Percentiles rank a stretch among this genome's conserved stretches.
These are phyloP conservation scores for Yponomeuta cagnagella DNA, from an alignment of 2,888 invertebrate genomes.

Conservation along the genomic window DNA sequence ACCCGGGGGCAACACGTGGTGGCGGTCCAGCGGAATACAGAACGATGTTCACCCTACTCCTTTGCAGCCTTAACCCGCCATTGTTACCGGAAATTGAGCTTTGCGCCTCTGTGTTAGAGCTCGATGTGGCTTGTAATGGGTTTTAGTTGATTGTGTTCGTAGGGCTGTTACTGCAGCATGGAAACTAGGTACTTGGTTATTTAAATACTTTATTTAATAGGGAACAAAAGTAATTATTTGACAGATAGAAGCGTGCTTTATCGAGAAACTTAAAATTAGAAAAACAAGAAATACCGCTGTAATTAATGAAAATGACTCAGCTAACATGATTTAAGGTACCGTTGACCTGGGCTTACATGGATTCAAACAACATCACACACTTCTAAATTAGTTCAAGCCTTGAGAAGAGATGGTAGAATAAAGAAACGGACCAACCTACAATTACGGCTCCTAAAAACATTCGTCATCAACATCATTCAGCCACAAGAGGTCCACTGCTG, in stretches of 20 bases:
- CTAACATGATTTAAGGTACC: too few species aligned
- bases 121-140: conserved; percentile 35
- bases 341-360: too few species aligned
- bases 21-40: conserved; percentile 50
- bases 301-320: background rate
- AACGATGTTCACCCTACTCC: conserved; percentile 49
- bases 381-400: too few species aligned
- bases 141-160: conserved; percentile 23
- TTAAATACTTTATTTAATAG: too few species aligned
- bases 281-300: background rate
- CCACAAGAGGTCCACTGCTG: too few species aligned
- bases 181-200: background rate
- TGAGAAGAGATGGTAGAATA: too few species aligned
- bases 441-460: too few species aligned
- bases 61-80: conserved; percentile 37
- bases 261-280: background rate
- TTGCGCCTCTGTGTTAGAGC: conserved; percentile 35
- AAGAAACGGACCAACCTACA: too few species aligned
- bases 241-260: too few species aligned
- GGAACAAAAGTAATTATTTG: too few species aligned
- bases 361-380: too few species aligned
- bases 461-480: too few species aligned
- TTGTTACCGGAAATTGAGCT: conserved; percentile 39
- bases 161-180: conserved; percentile 21
- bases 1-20: conserved; percentile 60